Evolutionary conservation across 1,140 invertebrate genomes (phyloP).

Genomic region (Drosophila cardini): DNA sequence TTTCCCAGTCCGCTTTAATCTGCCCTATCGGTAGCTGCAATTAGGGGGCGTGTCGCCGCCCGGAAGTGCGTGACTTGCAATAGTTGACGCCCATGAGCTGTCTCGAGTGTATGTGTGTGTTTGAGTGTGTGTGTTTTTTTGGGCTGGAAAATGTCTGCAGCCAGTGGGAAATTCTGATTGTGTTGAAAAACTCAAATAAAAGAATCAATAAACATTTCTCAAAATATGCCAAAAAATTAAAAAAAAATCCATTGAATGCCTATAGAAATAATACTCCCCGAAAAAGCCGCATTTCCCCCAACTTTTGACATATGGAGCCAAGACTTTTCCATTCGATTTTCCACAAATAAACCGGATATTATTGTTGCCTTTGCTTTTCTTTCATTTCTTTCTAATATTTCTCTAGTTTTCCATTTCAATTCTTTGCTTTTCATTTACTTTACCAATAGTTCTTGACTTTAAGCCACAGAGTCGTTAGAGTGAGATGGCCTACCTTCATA

Average conservation of each 20-base stretch:
- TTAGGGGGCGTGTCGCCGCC: constrained; percentile 66
- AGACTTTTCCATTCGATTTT: background rate
- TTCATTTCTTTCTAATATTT: constrained; percentile 10
- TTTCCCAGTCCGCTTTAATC: background rate
- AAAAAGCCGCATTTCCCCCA: background rate
- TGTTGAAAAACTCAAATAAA: background rate
- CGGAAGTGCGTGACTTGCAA: constrained; percentile 79
- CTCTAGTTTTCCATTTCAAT: constrained; percentile 15
- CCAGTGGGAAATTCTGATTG: constrained; percentile 12
- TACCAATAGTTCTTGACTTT: constrained; percentile 14
- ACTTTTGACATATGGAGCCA: background rate
- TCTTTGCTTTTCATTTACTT: constrained; percentile 4
- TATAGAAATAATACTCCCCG: background rate
- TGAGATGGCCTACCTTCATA: background rate
- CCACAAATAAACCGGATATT: constrained; percentile 65
- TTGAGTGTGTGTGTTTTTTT: constrained; percentile 22
- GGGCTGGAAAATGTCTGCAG: constrained; percentile 44
- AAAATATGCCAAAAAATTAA: constrained; percentile 53
- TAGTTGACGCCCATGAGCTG: constrained; percentile 34
- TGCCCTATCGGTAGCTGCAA: constrained; percentile 43
- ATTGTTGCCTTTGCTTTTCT: constrained; percentile 26
- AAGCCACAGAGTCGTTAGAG: background rate
- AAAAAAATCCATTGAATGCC: constrained; percentile 24
- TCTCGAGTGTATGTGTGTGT: constrained; percentile 3
- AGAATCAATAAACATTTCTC: constrained; percentile 67